Evolutionary conservation across 2,797 vertebrate species (phyloP).

Genomic region (Agapornis canus): DNA sequence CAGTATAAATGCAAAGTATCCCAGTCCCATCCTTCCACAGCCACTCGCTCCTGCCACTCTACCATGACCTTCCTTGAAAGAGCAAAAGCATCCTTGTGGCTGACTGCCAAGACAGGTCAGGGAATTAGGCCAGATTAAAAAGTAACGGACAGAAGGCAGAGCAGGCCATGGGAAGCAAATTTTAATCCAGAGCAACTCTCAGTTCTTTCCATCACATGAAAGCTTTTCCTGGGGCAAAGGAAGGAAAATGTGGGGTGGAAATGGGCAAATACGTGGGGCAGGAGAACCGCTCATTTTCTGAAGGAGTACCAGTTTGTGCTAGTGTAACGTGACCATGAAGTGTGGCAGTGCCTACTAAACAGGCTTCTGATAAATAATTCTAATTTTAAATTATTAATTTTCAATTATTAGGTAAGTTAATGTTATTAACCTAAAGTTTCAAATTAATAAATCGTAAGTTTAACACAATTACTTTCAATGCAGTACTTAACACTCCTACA

Average conservation of each 20-base stretch:
- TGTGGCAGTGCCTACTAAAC: not conserved
- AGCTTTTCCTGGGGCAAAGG: not conserved
- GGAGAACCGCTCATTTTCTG: not conserved
- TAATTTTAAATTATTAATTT: not conserved
- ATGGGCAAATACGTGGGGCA: not conserved
- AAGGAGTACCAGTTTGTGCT: not conserved
- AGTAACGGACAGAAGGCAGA: not conserved
- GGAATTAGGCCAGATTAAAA: not conserved
- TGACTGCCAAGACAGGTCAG: not conserved
- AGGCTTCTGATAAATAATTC: not conserved
- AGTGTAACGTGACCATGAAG: not conserved
- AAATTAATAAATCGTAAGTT: not conserved
- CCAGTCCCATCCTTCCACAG: not conserved
- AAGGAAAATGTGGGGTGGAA: not conserved
- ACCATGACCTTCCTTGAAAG: not conserved
- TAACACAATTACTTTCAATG: not conserved
- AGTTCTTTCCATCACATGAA: not conserved
- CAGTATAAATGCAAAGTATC: not conserved
- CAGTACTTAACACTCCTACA: not conserved
- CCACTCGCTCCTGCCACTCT: not conserved
- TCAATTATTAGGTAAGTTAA: not conserved
- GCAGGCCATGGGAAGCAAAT: not conserved
- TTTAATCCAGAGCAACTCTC: not conserved
- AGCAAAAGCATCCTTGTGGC: not conserved
- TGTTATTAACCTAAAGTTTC: not conserved